Evolutionary conservation across 1,140 invertebrate species (phyloP), one percentile per base, ranked within the genome.

Genomic region (Anagrus nilaparvatae): DNA sequence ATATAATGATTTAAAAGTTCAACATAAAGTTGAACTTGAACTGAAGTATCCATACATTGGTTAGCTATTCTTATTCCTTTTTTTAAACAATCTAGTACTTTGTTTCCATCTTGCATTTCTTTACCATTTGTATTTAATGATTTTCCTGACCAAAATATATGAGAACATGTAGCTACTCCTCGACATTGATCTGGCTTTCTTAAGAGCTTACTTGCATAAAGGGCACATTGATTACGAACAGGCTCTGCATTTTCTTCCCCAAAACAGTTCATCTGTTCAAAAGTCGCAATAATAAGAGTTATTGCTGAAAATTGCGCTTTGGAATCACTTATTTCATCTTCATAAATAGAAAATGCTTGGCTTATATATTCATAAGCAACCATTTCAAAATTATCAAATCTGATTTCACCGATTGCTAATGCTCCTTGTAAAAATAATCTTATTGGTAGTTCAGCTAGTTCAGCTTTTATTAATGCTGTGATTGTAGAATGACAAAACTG

Each of bases 351-450:
- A 65, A 99, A 97, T 0, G 92, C 92, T 75, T 97, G 94, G 18
- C 95, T 96, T 59, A 98, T 83, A 58, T 96, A 99, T 65, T 99
- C 96, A 67, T 99, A 99, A 0, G 94, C 92, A 0, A 98, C 84
- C 27, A 91, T 89, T 69, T 97, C 93, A 59, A 91, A 85, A 60
- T 94, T 93, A 49, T 93, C 85, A 65, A 97, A 97, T 5, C 78
- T 76, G 39, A 97, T 93, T 63, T 87, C 81, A 32, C 88, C 87
- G 33, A 95, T 90, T 0, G 92, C 88, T 33, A 97, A 64, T 0
- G 94, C 93, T 3, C 93, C 95, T 68, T 98, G 92, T 3, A 97
- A 72, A 67, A 95, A 98, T 17, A 99, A 62, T 58, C 94, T 76
- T 7, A 99, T 66, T 0, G 94, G 89, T 40, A 99, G 61, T 57